Evolutionary conservation across 23 tunicate species (phyloP), one percentile per base, ranked within the genome.

Genomic region (Corella eumyota): DNA sequence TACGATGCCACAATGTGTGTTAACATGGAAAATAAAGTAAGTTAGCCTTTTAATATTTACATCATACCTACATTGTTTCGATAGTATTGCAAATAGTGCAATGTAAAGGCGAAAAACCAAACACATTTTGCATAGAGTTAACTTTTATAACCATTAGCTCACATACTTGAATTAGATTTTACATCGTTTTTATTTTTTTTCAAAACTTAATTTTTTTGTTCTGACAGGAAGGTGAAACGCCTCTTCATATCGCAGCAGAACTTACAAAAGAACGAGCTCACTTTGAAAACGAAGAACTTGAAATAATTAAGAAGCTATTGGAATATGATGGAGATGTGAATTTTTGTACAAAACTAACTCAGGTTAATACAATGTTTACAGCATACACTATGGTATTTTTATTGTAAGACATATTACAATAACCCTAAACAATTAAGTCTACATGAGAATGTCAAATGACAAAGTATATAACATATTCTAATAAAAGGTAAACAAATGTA

Each of bases 151-250:
- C n/a, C n/a, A n/a, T n/a, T n/a, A n/a, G n/a, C n/a, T n/a, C n/a
- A n/a, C n/a, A n/a, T n/a, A n/a, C n/a, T n/a, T n/a, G n/a, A n/a
- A n/a, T n/a, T n/a, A n/a, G n/a, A n/a, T n/a, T n/a, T n/a, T n/a
- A n/a, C n/a, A n/a, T n/a, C n/a, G n/a, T n/a, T n/a, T n/a, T n/a
- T n/a, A n/a, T n/a, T n/a, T n/a, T n/a, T n/a, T n/a, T n/a, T n/a
- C n/a, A n/a, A n/a, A n/a, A n/a, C n/a, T n/a, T n/a, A n/a, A n/a
- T n/a, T n/a, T n/a, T n/a, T n/a, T n/a, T n/a, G n/a, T n/a, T n/a
- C n/a, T n/a, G n/a, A n/a, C n/a, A 88, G 96, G 96, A 75, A 46
- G 96, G 96, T 6, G 96, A 78, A 55, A 88, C 96, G 20, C 66
- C 77, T 17, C 45, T 88, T 58, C 96, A 88, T 61, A 22, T 88